Base-by-base conservation (phyloP, 2,797 vertebrate genomes). In the Moxostoma hubbsi region DNA sequence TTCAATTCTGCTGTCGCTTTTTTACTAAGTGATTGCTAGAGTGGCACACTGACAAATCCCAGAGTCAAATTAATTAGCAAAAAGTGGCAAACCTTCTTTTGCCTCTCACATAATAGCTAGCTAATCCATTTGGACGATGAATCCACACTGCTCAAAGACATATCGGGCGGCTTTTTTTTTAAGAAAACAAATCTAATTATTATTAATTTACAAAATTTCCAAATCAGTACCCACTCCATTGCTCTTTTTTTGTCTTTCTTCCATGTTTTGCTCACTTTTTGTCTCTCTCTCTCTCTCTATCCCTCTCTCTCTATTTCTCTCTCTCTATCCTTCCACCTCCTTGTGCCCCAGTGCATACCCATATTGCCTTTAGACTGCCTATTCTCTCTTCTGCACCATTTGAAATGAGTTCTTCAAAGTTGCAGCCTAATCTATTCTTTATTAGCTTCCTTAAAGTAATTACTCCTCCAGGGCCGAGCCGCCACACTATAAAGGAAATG, bases 401-500 rank as follows among this genome's bases (percentile, higher is more conserved):
- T 75, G 83, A 91, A 87, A 89, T 81, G 82, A 91, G 72, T 85
- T 93, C 88, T 90, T 92, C 89, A 92, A 89, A 89, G 89, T 83
- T 84, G 62, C 65, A 87, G 87, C 80, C 88, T 92, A 92, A 92
- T 92, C 89, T 90, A 88, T 90, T 83, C 90, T 89, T 92, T 90
- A 93, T 93, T 89, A 90, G 83, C 85, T 92, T 79, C 88, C 86
- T 81, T 89, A 86, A 89, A 90, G 86, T 88, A 89, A 93, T 92
- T 92, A 85, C 74, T 90, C 90, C 89, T 90, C 3, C 84, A 85
- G 88, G 88, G 86, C 81, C 84, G 85, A 83, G 81, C 83, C 75
- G 83, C 74, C 86, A 69, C 15, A 65, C 85, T 91, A 83, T 84
- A 86, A 83, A 88, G 84, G 81, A 87, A 87, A 89, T n/a, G 79